Evolutionary conservation across 2,113 vertebrate species (phyloP).

Genomic region (Tragelaphus scriptus): DNA sequence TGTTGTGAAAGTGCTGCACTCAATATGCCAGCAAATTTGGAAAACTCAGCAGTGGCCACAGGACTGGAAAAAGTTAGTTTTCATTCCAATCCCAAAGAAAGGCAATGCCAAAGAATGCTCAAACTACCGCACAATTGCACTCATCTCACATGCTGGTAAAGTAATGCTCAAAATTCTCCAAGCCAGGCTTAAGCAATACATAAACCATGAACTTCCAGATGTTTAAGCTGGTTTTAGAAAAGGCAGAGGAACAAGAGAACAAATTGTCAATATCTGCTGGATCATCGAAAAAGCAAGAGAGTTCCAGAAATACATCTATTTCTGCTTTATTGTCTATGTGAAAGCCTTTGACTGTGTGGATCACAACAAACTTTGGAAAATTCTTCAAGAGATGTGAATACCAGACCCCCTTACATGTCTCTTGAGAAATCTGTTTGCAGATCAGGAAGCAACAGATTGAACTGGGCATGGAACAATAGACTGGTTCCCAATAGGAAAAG

Average conservation of each 20-base stretch:
- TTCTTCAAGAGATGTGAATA: not conserved
- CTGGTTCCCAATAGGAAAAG: not conserved
- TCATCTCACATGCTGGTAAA: not conserved
- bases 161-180: not conserved
- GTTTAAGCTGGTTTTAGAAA: not conserved
- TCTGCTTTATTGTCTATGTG: not conserved
- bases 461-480: not conserved
- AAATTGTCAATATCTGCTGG: not conserved
- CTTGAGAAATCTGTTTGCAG: not conserved
- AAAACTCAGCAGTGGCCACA: not conserved
- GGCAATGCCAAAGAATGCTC: not conserved
- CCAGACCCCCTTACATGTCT: not conserved
- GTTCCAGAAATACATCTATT: not conserved
- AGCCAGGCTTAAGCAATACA: rapidly evolving
- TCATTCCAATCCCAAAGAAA: not conserved
- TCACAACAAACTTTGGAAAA: not conserved
- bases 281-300: not conserved
- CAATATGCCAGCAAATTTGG: not conserved
- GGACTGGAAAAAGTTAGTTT: not conserved
- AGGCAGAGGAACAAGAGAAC: not conserved
- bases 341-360: not conserved
- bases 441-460: not conserved
- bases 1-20: not conserved
- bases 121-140: not conserved
- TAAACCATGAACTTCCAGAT: rapidly evolving